Percentiles rank a stretch among this genome's conserved stretches.
phyloP scores from a whole-genome alignment of 2,113 vertebrate species.

The Nycticryphes semicollaris region DNA sequence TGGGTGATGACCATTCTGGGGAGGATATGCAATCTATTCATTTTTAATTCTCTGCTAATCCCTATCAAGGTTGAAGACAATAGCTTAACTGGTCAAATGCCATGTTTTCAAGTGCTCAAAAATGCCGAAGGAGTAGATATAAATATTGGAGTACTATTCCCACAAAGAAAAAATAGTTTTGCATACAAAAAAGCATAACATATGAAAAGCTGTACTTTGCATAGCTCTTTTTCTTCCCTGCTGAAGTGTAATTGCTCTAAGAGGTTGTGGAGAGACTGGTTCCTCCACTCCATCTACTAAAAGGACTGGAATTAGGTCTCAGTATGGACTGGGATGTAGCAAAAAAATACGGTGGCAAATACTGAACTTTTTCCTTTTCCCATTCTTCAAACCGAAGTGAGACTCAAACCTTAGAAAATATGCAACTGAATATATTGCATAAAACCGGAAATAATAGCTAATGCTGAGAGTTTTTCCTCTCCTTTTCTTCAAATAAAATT shows the following conservation, averaged over 20 bases:
- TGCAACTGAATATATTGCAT: not conserved
- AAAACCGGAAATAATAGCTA: not conserved
- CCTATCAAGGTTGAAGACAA: not conserved
- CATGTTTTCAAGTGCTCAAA: not conserved
- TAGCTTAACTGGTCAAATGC: not conserved
- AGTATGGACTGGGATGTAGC: not conserved
- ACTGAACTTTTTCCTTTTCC: not conserved
- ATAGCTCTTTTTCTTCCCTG: not conserved
- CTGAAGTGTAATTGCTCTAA: not conserved
- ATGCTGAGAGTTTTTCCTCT: not conserved
- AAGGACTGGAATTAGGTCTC: not conserved
- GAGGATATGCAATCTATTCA: not conserved
- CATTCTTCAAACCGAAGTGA: not conserved
- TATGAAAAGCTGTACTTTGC: not conserved
- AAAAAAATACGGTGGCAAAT: not conserved
- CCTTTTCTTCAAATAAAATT: conserved; percentile 41
- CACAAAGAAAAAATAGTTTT: not conserved
- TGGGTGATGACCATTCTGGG: not conserved
- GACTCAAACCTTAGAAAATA: not conserved
- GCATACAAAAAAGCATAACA: not conserved
- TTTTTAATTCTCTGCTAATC: not conserved
- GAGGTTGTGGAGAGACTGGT: not conserved
- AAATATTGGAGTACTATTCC: not conserved
- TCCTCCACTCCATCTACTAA: not conserved
- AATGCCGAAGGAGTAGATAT: not conserved